Evolutionary conservation across 2,113 vertebrate species (phyloP).

Genomic region (Gymnobelideus leadbeateri): DNA sequence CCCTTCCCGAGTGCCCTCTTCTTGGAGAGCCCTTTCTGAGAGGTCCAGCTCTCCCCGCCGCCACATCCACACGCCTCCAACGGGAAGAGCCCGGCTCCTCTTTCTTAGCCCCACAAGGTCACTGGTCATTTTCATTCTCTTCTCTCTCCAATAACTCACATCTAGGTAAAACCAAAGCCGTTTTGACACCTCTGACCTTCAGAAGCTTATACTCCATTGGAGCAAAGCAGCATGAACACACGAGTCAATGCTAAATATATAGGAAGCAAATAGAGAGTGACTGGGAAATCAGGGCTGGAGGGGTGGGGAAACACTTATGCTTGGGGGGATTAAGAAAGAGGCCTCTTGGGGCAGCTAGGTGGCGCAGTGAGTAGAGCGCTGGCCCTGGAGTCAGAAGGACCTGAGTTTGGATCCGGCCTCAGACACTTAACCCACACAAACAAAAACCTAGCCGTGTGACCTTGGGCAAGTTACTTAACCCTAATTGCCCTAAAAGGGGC

Average conservation of each 20-base stretch:
- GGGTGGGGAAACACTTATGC: no score
- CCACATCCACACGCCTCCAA: background rate
- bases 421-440: no score
- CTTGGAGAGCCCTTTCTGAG: background rate
- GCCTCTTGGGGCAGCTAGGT: no score
- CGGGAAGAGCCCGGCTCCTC: background rate
- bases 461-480: no score
- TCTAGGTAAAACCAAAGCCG: background rate
- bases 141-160: background rate
- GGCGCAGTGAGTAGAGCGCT: no score
- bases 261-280: background rate
- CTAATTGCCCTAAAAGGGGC: no score
- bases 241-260: background rate
- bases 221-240: background rate
- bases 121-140: background rate
- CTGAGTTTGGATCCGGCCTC: no score
- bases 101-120: background rate
- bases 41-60: background rate
- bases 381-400: no score
- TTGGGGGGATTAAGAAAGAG: background rate
- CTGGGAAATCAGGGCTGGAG: no score
- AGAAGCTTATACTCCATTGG: background rate
- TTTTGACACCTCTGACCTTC: background rate
- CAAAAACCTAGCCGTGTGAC: no score
- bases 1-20: background rate